Evolutionary conservation across 2,888 invertebrate species (phyloP), one percentile per base, ranked within the genome.

Genomic region (Sinopyrophorus schimmeli): DNA sequence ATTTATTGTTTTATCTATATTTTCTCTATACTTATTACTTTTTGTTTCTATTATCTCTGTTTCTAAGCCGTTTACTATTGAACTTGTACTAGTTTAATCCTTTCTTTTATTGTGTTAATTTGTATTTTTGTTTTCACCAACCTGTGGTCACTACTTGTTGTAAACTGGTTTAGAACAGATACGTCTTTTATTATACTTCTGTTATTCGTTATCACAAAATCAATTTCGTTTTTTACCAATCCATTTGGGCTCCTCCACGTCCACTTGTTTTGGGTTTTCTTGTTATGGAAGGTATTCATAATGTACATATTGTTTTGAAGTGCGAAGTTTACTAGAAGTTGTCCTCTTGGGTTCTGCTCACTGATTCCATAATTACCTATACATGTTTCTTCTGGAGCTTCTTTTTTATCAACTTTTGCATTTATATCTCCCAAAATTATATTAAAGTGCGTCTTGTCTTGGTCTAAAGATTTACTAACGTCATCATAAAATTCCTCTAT

Each of bases 321-420:
- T 5, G 5, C 3, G 9, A 21, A 3, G 21, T 21, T 21, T 3
- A 21, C 5, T 5, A 21, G 5, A 2, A 5, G 2, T 3, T 21
- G 21, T 21, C 21, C 3, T 18, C 6, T 11, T 34, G 27, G 59
- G 5, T 21, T 21, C 2, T 9, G 2, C 58, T 31, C 46, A 68
- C 66, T 67, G 62, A 50, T 69, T 69, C 42, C 56, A 58, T 15
- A 47, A 57, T 15, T 41, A 42, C n/a, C n/a, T n/a, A n/a, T n/a
- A n/a, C n/a, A n/a, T n/a, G n/a, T n/a, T n/a, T n/a, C n/a, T n/a
- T n/a, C n/a, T n/a, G n/a, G n/a, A n/a, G n/a, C n/a, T n/a, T n/a
- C n/a, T n/a, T n/a, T n/a, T n/a, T n/a, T n/a, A n/a, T n/a, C n/a
- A n/a, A n/a, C n/a, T n/a, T n/a, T n/a, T n/a, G n/a, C n/a, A n/a